A percentile compares a stretch with the other conserved stretches of the same genome.
Conservation (phyloP, 2,113 vertebrate species). For the Jacana jacana region DNA sequence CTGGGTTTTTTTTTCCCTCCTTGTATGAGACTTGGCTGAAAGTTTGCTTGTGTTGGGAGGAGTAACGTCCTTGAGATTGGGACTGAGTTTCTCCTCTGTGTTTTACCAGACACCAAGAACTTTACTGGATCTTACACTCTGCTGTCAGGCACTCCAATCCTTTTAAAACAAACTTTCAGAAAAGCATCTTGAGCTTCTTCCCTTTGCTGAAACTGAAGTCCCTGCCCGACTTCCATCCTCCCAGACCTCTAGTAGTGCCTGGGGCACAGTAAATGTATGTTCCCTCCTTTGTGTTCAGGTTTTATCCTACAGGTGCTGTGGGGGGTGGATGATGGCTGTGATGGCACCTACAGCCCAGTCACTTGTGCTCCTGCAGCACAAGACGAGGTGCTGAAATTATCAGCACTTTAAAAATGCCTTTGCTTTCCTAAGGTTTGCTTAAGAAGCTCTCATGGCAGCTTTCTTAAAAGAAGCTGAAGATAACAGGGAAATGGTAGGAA, state of each 20-base stretch:
- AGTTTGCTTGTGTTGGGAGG: not conserved
- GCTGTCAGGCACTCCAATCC: not conserved
- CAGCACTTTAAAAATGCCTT: not conserved
- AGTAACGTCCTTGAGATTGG: not conserved
- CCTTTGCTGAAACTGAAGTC: not conserved
- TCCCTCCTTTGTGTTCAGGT: not conserved
- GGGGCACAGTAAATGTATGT: not conserved
- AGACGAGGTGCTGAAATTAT: not conserved
- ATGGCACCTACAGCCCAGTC: not conserved
- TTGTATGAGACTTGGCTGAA: not conserved
- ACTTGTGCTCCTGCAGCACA: not conserved
- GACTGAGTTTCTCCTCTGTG: not conserved
- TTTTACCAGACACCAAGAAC: not conserved
- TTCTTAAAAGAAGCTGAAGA: not conserved
- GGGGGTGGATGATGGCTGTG: not conserved
- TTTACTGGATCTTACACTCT: not conserved
- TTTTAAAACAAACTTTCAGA: not conserved
- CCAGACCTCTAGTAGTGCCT: not conserved
- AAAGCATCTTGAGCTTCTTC: not conserved
- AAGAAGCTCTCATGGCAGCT: not conserved
- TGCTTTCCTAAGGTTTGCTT: not conserved
- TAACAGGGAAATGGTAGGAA: not conserved
- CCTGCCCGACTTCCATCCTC: not conserved
- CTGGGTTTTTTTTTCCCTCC: not conserved
- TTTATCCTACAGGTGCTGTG: rapidly evolving